Percentiles rank a stretch among this genome's conserved stretches.
These are phyloP conservation scores for Oophaga pumilio DNA, from an alignment of 2,113 vertebrate genomes.

Conservation along the genomic window DNA sequence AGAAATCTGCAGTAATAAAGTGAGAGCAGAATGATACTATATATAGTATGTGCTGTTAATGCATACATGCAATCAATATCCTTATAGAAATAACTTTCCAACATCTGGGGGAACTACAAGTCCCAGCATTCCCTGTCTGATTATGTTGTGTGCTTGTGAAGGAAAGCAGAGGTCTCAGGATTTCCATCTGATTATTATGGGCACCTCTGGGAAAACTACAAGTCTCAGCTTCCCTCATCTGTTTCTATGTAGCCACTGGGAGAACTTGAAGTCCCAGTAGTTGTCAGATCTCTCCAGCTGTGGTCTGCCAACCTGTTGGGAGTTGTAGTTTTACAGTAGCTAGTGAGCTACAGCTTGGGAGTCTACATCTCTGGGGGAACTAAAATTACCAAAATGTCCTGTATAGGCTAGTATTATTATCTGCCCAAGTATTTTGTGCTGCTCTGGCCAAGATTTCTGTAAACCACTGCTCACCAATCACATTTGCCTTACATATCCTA, in stretches of 20 bases:
- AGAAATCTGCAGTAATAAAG: neutral
- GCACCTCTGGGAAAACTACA: neutral
- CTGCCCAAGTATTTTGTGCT: neutral
- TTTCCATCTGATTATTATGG: neutral
- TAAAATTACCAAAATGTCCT: neutral
- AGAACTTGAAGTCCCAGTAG: neutral
- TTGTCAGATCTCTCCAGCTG: neutral
- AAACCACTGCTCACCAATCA: neutral
- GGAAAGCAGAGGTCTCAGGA: neutral
- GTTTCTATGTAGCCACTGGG: neutral
- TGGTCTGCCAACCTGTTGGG: neutral
- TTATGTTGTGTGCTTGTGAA: neutral
- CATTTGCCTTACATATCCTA: slow-evolving; percentile 3
- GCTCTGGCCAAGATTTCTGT: neutral
- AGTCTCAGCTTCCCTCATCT: neutral
- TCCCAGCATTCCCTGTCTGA: neutral
- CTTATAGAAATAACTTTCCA: too few relatives aligned
- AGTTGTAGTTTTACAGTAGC: neutral
- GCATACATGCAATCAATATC: neutral
- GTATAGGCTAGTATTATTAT: neutral
- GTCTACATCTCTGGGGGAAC: neutral
- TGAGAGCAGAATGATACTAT: neutral
- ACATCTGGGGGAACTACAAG: neutral
- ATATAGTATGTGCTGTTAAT: neutral
- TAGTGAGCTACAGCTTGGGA: neutral